Conservation (phyloP, 1,140 invertebrate species). For the Colletes gigas region DNA sequence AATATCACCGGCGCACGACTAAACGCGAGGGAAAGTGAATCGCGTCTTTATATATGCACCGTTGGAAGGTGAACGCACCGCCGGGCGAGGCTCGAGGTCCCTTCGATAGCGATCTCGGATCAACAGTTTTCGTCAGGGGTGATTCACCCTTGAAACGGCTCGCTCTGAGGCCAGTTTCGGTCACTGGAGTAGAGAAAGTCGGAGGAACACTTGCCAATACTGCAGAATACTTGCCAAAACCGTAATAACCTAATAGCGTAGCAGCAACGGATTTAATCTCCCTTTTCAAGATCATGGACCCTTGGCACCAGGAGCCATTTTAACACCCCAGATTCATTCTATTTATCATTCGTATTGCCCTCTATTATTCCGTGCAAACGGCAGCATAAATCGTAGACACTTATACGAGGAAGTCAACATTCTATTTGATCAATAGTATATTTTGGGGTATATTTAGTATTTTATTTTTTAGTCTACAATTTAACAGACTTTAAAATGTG, state of each 20-base stretch:
- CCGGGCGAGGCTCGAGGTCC: constrained; percentile 56
- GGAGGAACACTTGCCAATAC: neutral
- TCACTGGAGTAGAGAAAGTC: neutral
- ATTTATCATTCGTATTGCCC: no score
- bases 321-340: no score
- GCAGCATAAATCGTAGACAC: no score
- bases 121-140: constrained; percentile 19
- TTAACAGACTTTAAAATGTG: no score
- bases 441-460: no score
- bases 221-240: neutral
- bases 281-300: no score
- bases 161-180: neutral
- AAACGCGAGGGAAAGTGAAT: constrained; percentile 73
- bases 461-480: no score
- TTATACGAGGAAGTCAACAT: no score
- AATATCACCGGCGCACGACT: constrained; percentile 61
- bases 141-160: neutral
- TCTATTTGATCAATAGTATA: no score
- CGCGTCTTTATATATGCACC: constrained; percentile 69
- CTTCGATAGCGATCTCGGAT: constrained; percentile 45
- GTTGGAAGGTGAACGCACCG: constrained; percentile 57
- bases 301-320: no score
- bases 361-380: no score
- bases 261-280: neutral
- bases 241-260: no score